Base-by-base conservation (phyloP, 2,797 vertebrate genomes). In the Menidia menidia region DNA sequence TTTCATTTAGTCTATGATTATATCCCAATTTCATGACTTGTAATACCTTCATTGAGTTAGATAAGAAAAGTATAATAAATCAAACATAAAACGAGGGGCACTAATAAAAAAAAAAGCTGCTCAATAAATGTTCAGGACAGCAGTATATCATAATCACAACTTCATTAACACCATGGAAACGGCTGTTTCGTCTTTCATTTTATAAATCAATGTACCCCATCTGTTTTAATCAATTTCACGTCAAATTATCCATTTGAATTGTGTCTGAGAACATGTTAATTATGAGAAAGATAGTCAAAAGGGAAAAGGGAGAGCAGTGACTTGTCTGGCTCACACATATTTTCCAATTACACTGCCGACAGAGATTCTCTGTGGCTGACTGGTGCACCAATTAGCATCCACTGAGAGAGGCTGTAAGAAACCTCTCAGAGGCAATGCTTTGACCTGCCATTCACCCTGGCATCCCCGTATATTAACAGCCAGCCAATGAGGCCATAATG, bases 241-340 rank as follows among this genome's bases (percentile, higher is more conserved):
- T 68, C 53, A 75, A 70, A 84, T 83, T 67, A 67, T 72, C 45
- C 15, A 16, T 71, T 48, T 78, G 56, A 77, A 64, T 48, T 30
- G 52, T 58, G 60, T 78, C 61, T 71, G 71, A 76, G 80, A 61
- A 64, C 71, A 71, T 72, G 73, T 73, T 78, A 74, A 82, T 86
- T 82, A 78, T 69, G 44, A 60, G 54, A 75, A 59, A 61, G 62
- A 75, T 56, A 64, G 72, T 78, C 15, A 51, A 15, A 45, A 64
- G 52, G 51, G 66, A 55, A 48, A 30, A 60, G 30, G 16, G 42
- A 48, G 53, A 52, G 6, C 41, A 15, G 35, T 61, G 71, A 70
- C 68, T 68, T 55, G 35, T 51, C 62, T 64, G 64, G 47, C 64
- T 56, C 58, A 57, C 54, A 31, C 32, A 56, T 30, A 77, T 68